Evolutionary conservation across 2,113 vertebrate species (phyloP).

Genomic region (Proterorhinus semilunaris): DNA sequence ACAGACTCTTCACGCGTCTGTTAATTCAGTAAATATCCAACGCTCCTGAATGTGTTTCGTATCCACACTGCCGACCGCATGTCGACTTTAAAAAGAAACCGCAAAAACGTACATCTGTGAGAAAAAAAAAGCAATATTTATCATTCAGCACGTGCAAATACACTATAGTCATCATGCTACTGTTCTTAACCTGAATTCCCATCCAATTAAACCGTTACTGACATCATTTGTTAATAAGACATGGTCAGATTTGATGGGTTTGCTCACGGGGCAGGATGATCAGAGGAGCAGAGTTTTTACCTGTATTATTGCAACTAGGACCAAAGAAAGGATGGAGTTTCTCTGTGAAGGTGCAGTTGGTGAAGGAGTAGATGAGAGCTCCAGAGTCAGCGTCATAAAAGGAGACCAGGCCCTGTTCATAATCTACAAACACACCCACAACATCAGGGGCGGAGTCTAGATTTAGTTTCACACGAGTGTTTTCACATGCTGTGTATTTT

Average conservation of each 20-base stretch:
- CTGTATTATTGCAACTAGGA: background rate
- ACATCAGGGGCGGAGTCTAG: background rate
- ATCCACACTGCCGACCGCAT: too few species aligned
- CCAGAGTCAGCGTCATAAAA: background rate
- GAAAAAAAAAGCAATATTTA: too few species aligned
- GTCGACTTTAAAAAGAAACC: too few species aligned
- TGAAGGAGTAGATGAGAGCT: constrained; percentile 5
- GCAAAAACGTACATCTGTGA: too few species aligned
- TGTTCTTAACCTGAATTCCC: too few species aligned
- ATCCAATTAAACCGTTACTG: too few species aligned
- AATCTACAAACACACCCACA: constrained; percentile 6
- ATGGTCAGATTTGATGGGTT: background rate
- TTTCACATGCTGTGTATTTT: background rate
- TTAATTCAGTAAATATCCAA: too few species aligned
- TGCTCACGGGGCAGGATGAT: background rate
- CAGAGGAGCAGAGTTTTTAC: background rate
- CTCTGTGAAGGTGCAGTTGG: background rate
- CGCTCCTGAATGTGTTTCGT: too few species aligned
- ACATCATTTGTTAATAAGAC: too few species aligned
- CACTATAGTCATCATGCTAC: too few species aligned
- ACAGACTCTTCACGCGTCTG: too few species aligned
- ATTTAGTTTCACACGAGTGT: background rate
- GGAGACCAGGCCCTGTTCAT: background rate
- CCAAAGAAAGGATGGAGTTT: background rate
- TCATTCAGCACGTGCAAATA: too few species aligned